Evolutionary conservation across 2,888 invertebrate genomes (phyloP).

Genomic region (Alsophila aescularia): DNA sequence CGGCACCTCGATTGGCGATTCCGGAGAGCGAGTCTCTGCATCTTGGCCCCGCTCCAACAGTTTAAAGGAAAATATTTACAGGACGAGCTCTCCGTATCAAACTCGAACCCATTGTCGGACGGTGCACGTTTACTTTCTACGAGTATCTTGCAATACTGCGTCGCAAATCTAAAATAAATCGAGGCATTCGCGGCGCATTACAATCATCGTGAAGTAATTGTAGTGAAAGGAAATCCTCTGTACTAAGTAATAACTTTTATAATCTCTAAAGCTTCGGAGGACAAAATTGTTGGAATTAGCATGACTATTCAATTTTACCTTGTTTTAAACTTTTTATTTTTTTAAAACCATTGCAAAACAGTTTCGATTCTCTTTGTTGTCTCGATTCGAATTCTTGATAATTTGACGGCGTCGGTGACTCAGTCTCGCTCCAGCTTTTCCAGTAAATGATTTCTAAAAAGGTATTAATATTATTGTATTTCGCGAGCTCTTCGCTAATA

Average conservation of each 20-base stretch:
- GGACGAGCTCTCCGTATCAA: constrained; percentile 42
- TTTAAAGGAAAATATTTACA: constrained; percentile 63
- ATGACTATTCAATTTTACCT: constrained; percentile 23
- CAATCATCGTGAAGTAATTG: constrained; percentile 8
- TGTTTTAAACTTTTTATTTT: constrained; percentile 10
- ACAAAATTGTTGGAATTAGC: constrained; percentile 18
- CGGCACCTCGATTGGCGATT: constrained; percentile 20
- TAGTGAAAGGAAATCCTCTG: constrained; percentile 25
- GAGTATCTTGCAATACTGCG: constrained; percentile 43
- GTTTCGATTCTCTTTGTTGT: constrained; percentile 35
- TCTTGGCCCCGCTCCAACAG: constrained; percentile 57
- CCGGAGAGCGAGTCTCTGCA: constrained; percentile 22
- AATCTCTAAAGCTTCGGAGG: constrained; percentile 12
- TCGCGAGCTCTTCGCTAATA: constrained; percentile 8
- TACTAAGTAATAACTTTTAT: constrained; percentile 10
- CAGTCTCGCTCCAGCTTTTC: constrained; percentile 26
- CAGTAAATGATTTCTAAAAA: constrained; percentile 7
- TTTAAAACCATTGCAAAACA: neutral
- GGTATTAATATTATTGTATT: constrained; percentile 24
- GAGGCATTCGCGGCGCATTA: constrained; percentile 32
- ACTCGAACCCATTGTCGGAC: constrained; percentile 53
- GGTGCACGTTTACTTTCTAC: constrained; percentile 42
- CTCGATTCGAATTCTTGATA: constrained; percentile 26
- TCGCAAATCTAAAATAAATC: constrained; percentile 43
- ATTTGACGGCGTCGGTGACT: constrained; percentile 20